phyloP scores from a whole-genome alignment of 2,797 vertebrate genomes.

The Sphenodon punctatus region DNA sequence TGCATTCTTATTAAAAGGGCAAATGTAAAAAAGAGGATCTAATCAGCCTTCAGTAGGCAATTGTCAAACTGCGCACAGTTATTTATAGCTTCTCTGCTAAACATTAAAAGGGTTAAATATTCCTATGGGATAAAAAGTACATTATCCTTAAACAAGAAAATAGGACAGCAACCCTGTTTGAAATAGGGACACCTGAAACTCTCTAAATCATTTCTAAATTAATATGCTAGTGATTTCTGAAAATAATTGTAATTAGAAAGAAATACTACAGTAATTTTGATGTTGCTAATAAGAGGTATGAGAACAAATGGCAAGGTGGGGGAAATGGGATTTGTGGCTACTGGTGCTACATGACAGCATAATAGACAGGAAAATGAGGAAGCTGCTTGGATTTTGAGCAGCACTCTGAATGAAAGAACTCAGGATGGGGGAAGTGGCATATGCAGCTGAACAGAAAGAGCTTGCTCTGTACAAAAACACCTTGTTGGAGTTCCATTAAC shows the following conservation, averaged over 20 bases:
- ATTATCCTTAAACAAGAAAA: neutral
- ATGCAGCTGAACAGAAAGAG: conserved; percentile 20
- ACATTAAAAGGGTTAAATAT: fast-evolving
- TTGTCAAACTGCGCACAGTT: neutral
- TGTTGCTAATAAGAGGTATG: neutral
- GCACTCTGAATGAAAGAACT: neutral
- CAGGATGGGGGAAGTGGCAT: neutral
- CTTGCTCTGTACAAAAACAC: neutral
- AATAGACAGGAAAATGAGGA: neutral
- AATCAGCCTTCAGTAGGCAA: neutral
- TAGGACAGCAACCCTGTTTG: neutral
- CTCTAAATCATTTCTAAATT: neutral
- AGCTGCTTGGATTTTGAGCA: neutral
- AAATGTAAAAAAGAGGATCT: neutral
- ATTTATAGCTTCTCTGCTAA: neutral
- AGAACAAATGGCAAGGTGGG: neutral
- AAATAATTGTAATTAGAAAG: neutral
- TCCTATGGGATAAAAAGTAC: neutral
- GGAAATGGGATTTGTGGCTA: neutral
- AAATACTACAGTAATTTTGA: neutral
- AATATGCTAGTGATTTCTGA: neutral
- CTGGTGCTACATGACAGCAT: neutral
- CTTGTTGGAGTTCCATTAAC: conserved; percentile 16
- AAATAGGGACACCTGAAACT: neutral
- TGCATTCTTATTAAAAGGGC: neutral